A percentile compares a stretch with the other conserved stretches of the same genome.
phyloP scores from a whole-genome alignment of 2,888 invertebrate genomes.

The Cybosia mesomella region DNA sequence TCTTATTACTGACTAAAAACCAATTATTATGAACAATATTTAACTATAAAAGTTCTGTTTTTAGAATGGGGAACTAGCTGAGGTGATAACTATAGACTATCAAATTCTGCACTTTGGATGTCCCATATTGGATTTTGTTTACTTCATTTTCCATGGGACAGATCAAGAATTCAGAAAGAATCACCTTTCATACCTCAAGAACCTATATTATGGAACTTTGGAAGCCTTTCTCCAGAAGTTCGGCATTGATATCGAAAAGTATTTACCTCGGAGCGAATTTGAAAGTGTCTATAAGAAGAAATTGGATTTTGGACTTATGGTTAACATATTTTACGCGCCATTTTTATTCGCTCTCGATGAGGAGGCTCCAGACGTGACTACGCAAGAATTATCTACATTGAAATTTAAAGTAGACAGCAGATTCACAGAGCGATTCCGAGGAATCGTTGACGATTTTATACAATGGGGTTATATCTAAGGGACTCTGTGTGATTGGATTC shows the following conservation, averaged over 20 bases:
- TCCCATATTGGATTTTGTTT: constrained; percentile 65
- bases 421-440: constrained; percentile 53
- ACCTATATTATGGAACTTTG: constrained; percentile 60
- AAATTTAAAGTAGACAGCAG: constrained; percentile 48
- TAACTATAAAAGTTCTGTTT: too few relatives aligned
- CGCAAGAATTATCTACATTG: constrained; percentile 35
- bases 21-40: too few relatives aligned
- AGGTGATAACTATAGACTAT: constrained; percentile 64
- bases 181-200: constrained; percentile 59
- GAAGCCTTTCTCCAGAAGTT: constrained; percentile 58
- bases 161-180: constrained; percentile 63
- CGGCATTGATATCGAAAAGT: constrained; percentile 51
- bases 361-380: constrained; percentile 54
- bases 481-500: not conserved
- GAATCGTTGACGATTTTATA: constrained; percentile 59
- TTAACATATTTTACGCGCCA: constrained; percentile 54
- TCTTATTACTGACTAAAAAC: too few relatives aligned
- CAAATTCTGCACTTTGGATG: constrained; percentile 64
- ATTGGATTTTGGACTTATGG: constrained; percentile 63
- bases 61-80: constrained; percentile 59
- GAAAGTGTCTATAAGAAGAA: constrained; percentile 58
- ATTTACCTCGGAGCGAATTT: constrained; percentile 59
- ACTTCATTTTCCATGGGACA: constrained; percentile 64
- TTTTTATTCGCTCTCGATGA: constrained; percentile 60
- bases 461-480: constrained; percentile 53